Evolutionary conservation across 2,113 vertebrate genomes (phyloP), one percentile per base, ranked within the genome.

Genomic region (Ptychochromis oligacanthus): DNA sequence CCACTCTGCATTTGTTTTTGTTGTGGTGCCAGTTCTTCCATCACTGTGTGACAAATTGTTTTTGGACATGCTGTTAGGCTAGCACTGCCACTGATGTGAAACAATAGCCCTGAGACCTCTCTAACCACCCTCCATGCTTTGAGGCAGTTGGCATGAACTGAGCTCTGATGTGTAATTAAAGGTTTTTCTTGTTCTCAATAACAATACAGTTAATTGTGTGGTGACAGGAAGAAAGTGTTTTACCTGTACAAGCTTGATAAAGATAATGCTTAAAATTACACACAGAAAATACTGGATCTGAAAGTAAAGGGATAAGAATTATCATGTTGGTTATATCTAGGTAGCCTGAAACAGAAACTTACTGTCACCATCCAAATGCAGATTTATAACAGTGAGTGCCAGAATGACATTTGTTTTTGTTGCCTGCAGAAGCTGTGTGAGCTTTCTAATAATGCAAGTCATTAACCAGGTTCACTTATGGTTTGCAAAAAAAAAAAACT

Each of bases 1-100:
- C 54, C 24, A 36, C 43, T 77, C 76, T 62, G 60, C 15, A 20
- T 55, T 65, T 24, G 11, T 79, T 34, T 77, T 85, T 83, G 43
- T 56, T 55, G 14, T 65, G 38, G 20, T 55, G 75, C 81, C 67
- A 87, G 46, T 76, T 82, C 56, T 58, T 60, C 67, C 58, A 81
- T 72, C 61, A n/a, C 64, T 22, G 65, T 80, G 77, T 81, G 52
- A 67, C 84, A 59, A 84, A 81, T 83, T 70, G 64, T n/a, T 81
- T 67, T 79, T 81, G 74, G 82, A 46, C 81, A 43, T 10, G 28
- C 43, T 60, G 31, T 40, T 40, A 40, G n/a, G 26, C 46, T 34
- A 54, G 46, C 52, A 58, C 46, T 49, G 74, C 54, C 10, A 14
- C 72, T 64, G 36, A 84, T 64, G 67, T 64, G 52, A 72, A 56